Percentiles rank a stretch among this genome's conserved stretches.
Evolutionary conservation across 2,113 vertebrate genomes (phyloP).

Genomic region (Mormoops blainvillei): DNA sequence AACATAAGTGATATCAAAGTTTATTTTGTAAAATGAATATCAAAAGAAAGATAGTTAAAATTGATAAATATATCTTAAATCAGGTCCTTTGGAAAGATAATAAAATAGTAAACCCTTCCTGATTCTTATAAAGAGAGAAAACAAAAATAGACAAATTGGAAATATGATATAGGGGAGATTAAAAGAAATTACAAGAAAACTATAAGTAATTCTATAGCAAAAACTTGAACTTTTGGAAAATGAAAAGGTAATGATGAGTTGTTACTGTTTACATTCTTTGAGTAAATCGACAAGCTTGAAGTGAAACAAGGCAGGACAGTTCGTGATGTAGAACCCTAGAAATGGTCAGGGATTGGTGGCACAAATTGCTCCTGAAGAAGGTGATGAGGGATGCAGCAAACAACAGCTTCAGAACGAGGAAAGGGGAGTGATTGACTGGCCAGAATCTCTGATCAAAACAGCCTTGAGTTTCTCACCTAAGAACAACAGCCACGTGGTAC

Average conservation of each 20-base stretch:
- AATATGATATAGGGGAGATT: background rate
- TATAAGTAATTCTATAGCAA: background rate
- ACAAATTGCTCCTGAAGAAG: background rate
- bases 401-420: background rate
- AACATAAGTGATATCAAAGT: background rate
- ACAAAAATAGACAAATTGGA: background rate
- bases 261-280: background rate
- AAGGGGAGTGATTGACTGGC: background rate
- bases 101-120: background rate
- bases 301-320: background rate
- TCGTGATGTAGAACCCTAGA: background rate
- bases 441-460: background rate
- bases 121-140: background rate
- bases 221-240: background rate
- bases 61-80: background rate
- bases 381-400: background rate
- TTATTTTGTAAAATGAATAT: background rate
- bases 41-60: background rate
- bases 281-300: background rate
- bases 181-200: background rate
- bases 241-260: background rate
- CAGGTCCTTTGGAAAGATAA: background rate
- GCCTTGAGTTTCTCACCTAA: background rate
- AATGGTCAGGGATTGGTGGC: background rate
- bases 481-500: background rate